Percentiles rank a stretch among this genome's conserved stretches.
Conservation (phyloP, 2,113 vertebrate genomes). For the Cebidichthys violaceus region DNA sequence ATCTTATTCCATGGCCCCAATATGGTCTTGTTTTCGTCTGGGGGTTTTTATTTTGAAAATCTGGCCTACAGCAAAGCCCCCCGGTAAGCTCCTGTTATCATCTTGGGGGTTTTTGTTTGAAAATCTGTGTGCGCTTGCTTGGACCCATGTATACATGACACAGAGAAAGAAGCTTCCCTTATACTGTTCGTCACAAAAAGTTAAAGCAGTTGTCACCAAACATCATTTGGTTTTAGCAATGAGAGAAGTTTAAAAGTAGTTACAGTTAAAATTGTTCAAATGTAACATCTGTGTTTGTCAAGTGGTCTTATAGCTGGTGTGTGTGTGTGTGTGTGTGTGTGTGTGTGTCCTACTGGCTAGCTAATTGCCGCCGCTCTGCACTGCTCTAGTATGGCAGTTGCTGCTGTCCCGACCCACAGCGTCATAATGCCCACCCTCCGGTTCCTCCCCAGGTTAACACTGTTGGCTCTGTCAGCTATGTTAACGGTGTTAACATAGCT, state of each 20-base stretch:
- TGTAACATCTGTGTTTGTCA: background rate
- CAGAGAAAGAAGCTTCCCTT: background rate
- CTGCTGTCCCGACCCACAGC: background rate
- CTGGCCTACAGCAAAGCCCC: background rate
- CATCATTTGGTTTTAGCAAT: background rate
- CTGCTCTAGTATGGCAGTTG: background rate
- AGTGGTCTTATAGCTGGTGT: background rate
- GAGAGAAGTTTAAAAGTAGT: too few relatives aligned
- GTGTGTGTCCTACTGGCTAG: background rate
- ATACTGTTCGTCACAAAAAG: background rate
- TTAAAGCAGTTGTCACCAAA: background rate
- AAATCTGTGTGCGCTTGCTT: background rate
- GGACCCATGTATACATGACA: background rate
- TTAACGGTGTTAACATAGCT: background rate
- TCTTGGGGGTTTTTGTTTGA: background rate
- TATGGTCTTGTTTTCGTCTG: background rate
- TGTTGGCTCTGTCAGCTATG: background rate
- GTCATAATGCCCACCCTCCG: background rate
- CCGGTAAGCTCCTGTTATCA: background rate
- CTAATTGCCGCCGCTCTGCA: background rate
- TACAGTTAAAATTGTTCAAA: background rate
- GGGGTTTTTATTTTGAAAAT: constrained; percentile 2
- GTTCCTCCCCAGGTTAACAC: background rate
- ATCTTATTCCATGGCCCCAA: background rate
- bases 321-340: too few relatives aligned